Conservation (phyloP, 2,113 vertebrate genomes). For the Steatornis caripensis region DNA sequence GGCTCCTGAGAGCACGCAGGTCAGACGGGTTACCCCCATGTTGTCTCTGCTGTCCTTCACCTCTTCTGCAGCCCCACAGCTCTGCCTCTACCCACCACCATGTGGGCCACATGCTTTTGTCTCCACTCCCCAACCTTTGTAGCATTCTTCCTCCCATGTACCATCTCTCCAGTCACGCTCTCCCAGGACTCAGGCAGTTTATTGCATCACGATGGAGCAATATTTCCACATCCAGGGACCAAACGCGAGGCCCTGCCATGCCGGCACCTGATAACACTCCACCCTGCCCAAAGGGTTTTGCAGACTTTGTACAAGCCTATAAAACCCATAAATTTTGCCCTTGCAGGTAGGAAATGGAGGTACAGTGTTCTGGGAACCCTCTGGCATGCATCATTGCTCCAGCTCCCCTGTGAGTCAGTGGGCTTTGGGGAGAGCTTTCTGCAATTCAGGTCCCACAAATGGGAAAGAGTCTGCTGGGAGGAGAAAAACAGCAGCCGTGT, state of each 20-base stretch:
- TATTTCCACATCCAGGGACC: not conserved
- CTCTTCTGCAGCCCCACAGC: not conserved
- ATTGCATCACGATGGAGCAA: rapidly evolving
- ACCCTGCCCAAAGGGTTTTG: not conserved
- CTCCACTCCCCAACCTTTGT: not conserved
- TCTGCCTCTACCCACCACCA: not conserved
- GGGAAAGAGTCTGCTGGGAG: not conserved
- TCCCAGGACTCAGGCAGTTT: not conserved
- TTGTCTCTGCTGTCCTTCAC: not conserved
- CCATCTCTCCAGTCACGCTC: rapidly evolving
- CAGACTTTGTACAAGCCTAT: not conserved
- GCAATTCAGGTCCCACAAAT: not conserved
- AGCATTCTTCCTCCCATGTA: not conserved
- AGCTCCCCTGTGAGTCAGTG: not conserved
- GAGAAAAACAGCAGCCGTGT: not conserved
- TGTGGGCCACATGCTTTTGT: not conserved
- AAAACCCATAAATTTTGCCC: too few relatives aligned
- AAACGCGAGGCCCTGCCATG: not conserved
- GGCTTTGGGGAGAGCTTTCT: not conserved
- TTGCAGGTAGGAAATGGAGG: not conserved
- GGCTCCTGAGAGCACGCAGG: not conserved
- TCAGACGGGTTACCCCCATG: rapidly evolving
- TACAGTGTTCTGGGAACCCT: not conserved
- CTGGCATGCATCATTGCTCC: not conserved
- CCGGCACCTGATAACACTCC: not conserved